Evolutionary conservation across 2,888 invertebrate genomes (phyloP).

Genomic region (Axea sp.): DNA sequence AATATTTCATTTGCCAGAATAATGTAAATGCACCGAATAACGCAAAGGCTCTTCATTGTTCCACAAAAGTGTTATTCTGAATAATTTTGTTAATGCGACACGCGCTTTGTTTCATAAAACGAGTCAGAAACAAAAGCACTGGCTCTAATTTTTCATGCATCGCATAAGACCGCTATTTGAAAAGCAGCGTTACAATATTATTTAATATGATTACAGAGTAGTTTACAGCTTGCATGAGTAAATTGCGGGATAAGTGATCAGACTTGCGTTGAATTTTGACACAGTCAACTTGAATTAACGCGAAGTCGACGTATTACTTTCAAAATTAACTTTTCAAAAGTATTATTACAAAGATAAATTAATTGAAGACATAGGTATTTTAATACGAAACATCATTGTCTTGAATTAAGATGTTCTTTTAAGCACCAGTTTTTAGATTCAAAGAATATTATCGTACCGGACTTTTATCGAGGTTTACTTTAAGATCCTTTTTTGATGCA

Average conservation of each 20-base stretch:
- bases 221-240: not conserved
- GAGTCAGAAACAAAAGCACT: slow-evolving; percentile 14
- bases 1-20: slow-evolving; percentile 53
- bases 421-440: too few species aligned
- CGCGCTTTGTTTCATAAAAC: slow-evolving; percentile 34
- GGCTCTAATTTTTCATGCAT: slow-evolving; percentile 2
- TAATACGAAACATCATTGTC: too few species aligned
- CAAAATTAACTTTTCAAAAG: too few species aligned
- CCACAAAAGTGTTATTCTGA: slow-evolving; percentile 50
- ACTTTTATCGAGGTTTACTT: too few species aligned
- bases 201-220: slow-evolving; percentile 12
- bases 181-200: slow-evolving; percentile 4
- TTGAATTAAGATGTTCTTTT: too few species aligned
- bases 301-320: not conserved
- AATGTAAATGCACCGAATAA: slow-evolving; percentile 50
- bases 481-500: too few species aligned
- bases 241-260: slow-evolving; percentile 1
- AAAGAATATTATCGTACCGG: too few species aligned
- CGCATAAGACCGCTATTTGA: not conserved
- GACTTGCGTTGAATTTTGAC: not conserved
- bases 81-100: slow-evolving; percentile 51
- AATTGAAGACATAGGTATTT: too few species aligned
- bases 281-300: not conserved
- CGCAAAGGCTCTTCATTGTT: slow-evolving; percentile 45
- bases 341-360: too few species aligned